Percentiles rank a stretch among this genome's conserved stretches.
Evolutionary conservation across 2,888 invertebrate species (phyloP).

Genomic region (Mamestra brassicae): DNA sequence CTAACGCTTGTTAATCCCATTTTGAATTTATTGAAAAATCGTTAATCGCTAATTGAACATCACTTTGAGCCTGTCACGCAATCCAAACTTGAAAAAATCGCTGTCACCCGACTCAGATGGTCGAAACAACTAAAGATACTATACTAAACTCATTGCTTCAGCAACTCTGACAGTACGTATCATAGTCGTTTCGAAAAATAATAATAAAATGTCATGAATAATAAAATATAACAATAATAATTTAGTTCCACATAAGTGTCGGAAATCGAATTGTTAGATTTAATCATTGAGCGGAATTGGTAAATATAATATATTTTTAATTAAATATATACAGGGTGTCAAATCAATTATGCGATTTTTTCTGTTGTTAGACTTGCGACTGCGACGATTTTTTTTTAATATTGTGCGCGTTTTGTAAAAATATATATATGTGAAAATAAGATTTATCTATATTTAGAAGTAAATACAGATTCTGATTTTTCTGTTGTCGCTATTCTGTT

Average conservation of each 20-base stretch:
- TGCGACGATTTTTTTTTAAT: slow-evolving; percentile 2
- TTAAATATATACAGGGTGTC: slow-evolving; percentile 52
- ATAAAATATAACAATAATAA: slow-evolving; percentile 50
- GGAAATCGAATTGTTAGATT: slow-evolving; percentile 31
- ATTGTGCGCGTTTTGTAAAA: slow-evolving; percentile 21
- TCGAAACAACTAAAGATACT: slow-evolving; percentile 77
- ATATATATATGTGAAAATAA: slow-evolving; percentile 7
- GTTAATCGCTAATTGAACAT: not conserved
- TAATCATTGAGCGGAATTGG: slow-evolving; percentile 57
- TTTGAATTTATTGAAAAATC: no score
- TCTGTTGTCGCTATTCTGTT: slow-evolving; percentile 3
- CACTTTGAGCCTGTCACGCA: not conserved
- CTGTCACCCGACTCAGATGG: slow-evolving; percentile 15
- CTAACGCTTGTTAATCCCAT: not conserved
- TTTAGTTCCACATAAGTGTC: slow-evolving; percentile 44
- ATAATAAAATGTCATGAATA: slow-evolving; percentile 53
- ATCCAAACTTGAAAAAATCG: slow-evolving; percentile 10
- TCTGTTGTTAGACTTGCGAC: slow-evolving; percentile 37
- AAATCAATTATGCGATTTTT: slow-evolving; percentile 40
- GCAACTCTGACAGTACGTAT: slow-evolving; percentile 83
- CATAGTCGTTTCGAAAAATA: slow-evolving; percentile 72
- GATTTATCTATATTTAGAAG: slow-evolving; percentile 15
- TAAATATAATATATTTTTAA: slow-evolving; percentile 31
- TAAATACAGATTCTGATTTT: slow-evolving; percentile 41
- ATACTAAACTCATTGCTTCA: slow-evolving; percentile 81